Conservation (phyloP, 2,797 vertebrate genomes). For the Halcyon smyrnensis region DNA sequence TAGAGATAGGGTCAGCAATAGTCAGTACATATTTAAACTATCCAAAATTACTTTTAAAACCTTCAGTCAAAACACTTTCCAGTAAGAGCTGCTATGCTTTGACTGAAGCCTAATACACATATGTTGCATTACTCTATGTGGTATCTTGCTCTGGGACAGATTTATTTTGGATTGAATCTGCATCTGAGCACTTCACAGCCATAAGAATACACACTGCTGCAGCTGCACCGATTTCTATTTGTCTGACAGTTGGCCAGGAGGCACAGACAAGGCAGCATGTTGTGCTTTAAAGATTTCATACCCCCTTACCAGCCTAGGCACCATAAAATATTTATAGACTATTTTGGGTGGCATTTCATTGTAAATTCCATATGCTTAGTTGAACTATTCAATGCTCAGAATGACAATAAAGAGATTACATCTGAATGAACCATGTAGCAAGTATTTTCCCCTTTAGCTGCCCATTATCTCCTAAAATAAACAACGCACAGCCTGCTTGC, state of each 20-base stretch:
- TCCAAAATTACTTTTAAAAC: background rate
- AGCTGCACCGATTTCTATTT: background rate
- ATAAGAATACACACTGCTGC: background rate
- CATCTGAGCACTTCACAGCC: background rate
- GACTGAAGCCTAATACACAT: background rate
- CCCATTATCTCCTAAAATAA: slow-evolving; percentile 21
- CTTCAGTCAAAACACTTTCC: background rate
- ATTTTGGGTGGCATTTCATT: slow-evolving; percentile 12
- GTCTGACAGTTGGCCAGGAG: background rate
- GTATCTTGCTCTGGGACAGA: background rate
- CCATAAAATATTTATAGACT: slow-evolving; percentile 32
- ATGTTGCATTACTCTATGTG: background rate
- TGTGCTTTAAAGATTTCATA: background rate
- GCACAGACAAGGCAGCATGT: background rate
- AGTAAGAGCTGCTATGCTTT: background rate
- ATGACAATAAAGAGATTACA: slow-evolving; percentile 44
- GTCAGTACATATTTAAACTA: background rate
- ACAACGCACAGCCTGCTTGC: background rate
- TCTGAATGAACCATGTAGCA: background rate
- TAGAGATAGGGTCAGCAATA: background rate
- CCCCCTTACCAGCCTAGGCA: slow-evolving; percentile 12
- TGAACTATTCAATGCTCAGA: slow-evolving; percentile 33
- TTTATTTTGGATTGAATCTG: background rate
- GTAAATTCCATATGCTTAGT: slow-evolving; percentile 45
- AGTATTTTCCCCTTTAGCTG: background rate